Base-by-base conservation (phyloP, 2,888 invertebrate genomes). In the Tetragnatha montana region DNA sequence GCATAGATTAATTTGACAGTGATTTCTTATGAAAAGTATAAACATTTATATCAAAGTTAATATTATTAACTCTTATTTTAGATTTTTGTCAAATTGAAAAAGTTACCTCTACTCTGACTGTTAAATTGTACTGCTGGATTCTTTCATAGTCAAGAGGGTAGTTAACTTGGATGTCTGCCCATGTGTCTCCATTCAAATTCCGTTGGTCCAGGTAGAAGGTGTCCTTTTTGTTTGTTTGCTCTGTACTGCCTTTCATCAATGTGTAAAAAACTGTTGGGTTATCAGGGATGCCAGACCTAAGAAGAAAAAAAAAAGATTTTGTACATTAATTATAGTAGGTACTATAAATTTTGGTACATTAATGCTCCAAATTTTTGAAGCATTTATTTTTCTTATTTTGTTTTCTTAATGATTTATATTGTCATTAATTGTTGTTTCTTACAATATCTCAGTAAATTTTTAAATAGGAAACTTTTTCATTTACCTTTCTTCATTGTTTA, bases 181-280 rank as follows among this genome's bases (percentile, higher is more conserved):
- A 98, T 92, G 98, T 98, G 93, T 96, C 96, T 91, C 97, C 97
- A 93, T 97, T 97, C 93, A 98, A 97, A 92, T 96, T 96, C 93
- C 98, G 95, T 95, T 98, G 98, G 95, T 98, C 98, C 92, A 98
- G 95, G 94, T 98, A 98, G 94, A 98, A 98, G 91, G 98, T 98
- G 94, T 98, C 97, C 94, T 96, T 96, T 94, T 98, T 98, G 95
- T 98, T 98, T 92, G 98, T 98, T 94, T 98, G 98, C 8, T 98
- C 97, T 87, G 98, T 98, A 68, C 98, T 98, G 91, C 98, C 98
- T 91, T 97, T 97, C 96, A 98, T 98, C 93, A 98, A 94, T 91
- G 97, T 96, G 94, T 98, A 98, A 95, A 97, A 98, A 92, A 98
- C 98, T 92, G 97, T 97, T 89, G 98, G 98, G 94, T 98, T 98